phyloP scores from a whole-genome alignment of 2,113 vertebrate genomes.

The Pyxicephalus adspersus region DNA sequence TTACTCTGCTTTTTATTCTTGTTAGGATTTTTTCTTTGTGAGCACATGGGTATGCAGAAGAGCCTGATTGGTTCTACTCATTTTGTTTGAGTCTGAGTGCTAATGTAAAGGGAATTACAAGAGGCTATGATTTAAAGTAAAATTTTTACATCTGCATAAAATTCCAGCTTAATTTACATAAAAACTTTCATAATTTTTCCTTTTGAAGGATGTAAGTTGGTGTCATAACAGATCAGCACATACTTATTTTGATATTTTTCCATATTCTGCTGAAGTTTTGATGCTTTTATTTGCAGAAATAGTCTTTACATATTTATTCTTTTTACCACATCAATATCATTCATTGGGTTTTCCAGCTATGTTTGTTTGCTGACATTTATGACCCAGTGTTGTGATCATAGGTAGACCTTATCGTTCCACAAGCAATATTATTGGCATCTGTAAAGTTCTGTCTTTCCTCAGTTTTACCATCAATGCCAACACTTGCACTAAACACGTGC shows the following conservation, averaged over 20 bases:
- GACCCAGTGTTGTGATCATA: neutral
- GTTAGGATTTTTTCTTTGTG: too few relatives aligned
- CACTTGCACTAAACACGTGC: neutral
- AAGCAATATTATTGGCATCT: neutral
- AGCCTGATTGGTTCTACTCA: too few relatives aligned
- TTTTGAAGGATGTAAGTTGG: too few relatives aligned
- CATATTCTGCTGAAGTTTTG: neutral
- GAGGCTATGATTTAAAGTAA: too few relatives aligned
- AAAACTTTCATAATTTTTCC: too few relatives aligned
- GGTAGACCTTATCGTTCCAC: slow-evolving; percentile 27
- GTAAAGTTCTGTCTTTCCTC: neutral
- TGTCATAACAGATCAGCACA: neutral
- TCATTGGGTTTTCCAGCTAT: neutral
- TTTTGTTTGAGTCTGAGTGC: too few relatives aligned
- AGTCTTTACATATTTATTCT: slow-evolving; percentile 2
- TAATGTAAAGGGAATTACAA: too few relatives aligned
- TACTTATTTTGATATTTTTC: too few relatives aligned
- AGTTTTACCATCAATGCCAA: neutral
- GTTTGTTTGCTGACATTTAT: slow-evolving; percentile 31
- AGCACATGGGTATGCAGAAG: too few relatives aligned
- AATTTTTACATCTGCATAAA: too few relatives aligned
- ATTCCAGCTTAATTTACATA: too few relatives aligned
- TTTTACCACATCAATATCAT: slow-evolving; percentile 27
- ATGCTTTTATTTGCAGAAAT: slow-evolving; percentile 8
- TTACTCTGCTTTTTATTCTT: too few relatives aligned